Evolutionary conservation across 2,888 invertebrate species (phyloP), one percentile per base, ranked within the genome.

Genomic region (Caenorhabditis plicata): DNA sequence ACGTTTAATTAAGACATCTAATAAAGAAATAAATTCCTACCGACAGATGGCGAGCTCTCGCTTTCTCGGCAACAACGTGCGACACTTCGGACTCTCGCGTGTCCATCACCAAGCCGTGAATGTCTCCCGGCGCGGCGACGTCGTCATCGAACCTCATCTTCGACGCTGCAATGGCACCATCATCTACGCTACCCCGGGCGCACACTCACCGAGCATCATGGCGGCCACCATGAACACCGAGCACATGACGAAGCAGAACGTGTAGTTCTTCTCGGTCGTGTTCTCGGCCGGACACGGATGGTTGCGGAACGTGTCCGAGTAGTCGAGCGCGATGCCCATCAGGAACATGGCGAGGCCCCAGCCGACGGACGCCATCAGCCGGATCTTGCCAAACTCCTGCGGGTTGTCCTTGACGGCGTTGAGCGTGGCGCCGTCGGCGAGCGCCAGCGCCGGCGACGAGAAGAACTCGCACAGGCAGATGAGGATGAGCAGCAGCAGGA

Each of bases 281-380:
- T 74, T 77, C 77, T 68, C 73, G 15, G 51, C 56, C 5, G 79
- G 79, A 54, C 79, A 79, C n/a, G 79, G 79, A 65, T 79, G 79
- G 51, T 79, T 79, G 5, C 92, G 90, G 83, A 98, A 96, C 0
- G 92, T 89, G 19, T 93, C 93, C 52, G 94, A 93, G 82, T 95
- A 92, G 84, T 98, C 96, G 58, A 98, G 85, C 1, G 91, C 92
- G 75, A 93, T 92, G 55, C 92, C 92, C 56, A 98, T 93, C 81
- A 96, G 89, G 84, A 98, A 96, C 96, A 98, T 98, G 39, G 96
- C 90, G 73, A 96, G 85, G 25, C 93, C 96, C 96, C 96, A 98
- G 38, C 96, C 96, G 51, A 95, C 85, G 17, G 93, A 94, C 2
- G 94, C 94, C 81, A 94, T 96, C 92, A 98, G 94, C 71, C 96